Evolutionary conservation across 2,888 invertebrate species (phyloP).

Genomic region (Notocelia uddmanniana): DNA sequence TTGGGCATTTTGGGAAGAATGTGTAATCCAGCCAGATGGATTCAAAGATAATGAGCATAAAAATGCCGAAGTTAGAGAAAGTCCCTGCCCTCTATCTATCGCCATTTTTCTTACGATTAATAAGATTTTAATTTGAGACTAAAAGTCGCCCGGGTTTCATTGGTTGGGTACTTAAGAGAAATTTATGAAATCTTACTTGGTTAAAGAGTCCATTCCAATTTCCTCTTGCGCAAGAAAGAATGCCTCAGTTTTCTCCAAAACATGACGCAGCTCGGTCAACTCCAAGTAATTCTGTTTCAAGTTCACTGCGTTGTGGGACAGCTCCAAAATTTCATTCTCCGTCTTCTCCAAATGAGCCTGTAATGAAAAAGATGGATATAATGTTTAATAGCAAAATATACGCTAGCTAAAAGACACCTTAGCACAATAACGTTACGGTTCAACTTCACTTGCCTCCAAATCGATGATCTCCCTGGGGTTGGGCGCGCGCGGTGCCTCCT

Average conservation of each 20-base stretch:
- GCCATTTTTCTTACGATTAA: too few species aligned
- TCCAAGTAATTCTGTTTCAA: slow-evolving; percentile 96
- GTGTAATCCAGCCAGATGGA: too few species aligned
- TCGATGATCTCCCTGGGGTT: slow-evolving; percentile 95
- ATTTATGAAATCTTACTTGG: slow-evolving; percentile 71
- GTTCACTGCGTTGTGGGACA: slow-evolving; percentile 96
- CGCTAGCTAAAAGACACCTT: slow-evolving; percentile 60
- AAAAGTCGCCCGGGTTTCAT: too few species aligned
- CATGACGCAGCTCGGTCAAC: slow-evolving; percentile 95
- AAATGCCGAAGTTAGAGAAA: too few species aligned
- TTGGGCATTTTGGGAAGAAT: too few species aligned
- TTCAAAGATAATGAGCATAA: too few species aligned
- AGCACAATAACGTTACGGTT: slow-evolving; percentile 5
- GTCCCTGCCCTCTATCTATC: too few species aligned
- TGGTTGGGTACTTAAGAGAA: too few species aligned
- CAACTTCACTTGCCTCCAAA: slow-evolving; percentile 88
- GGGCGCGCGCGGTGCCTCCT: slow-evolving; percentile 91
- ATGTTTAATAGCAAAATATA: too few species aligned
- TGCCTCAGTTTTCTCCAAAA: slow-evolving; percentile 95
- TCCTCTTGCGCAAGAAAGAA: slow-evolving; percentile 95
- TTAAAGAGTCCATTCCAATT: slow-evolving; percentile 88
- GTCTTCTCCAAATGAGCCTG: slow-evolving; percentile 97
- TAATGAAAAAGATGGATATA: slow-evolving; percentile 46
- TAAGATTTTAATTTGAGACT: too few species aligned
- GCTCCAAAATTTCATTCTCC: slow-evolving; percentile 97